Conservation (phyloP, 2,797 vertebrate species). For the Limosa lapponica region DNA sequence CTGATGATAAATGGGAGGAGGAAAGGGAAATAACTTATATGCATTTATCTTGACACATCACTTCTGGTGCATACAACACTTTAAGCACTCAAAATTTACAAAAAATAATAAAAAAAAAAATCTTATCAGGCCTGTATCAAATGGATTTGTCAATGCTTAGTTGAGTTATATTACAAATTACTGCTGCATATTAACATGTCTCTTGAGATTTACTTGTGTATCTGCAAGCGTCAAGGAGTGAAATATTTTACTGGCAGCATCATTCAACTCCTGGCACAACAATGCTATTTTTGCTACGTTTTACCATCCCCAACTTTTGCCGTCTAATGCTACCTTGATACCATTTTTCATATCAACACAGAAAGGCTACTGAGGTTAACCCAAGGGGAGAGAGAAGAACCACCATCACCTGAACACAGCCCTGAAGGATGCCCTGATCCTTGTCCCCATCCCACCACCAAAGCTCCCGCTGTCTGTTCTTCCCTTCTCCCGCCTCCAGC, state of each 20-base stretch:
- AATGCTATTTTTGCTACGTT: neutral
- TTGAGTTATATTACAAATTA: slow-evolving; percentile 44
- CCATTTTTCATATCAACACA: neutral
- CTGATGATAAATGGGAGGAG: neutral
- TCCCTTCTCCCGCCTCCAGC: neutral
- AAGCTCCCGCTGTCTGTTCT: neutral
- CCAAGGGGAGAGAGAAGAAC: neutral
- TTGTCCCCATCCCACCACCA: neutral
- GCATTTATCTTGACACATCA: slow-evolving; percentile 34
- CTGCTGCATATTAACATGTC: slow-evolving; percentile 26
- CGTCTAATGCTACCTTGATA: neutral
- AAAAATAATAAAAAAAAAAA: neutral
- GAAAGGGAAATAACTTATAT: slow-evolving; percentile 47
- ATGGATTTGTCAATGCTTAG: slow-evolving; percentile 53
- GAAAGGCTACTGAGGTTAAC: neutral
- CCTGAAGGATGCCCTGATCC: neutral
- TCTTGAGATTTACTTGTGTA: slow-evolving; percentile 32
- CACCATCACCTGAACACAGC: neutral
- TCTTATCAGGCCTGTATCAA: slow-evolving; percentile 27
- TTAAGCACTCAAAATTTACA: neutral
- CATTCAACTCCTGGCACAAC: neutral
- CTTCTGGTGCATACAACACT: neutral
- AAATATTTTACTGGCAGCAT: neutral
- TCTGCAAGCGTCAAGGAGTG: neutral
- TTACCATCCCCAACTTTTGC: neutral